Base-by-base conservation (phyloP, 2,113 vertebrate species). In the Mionectes macconnelli region DNA sequence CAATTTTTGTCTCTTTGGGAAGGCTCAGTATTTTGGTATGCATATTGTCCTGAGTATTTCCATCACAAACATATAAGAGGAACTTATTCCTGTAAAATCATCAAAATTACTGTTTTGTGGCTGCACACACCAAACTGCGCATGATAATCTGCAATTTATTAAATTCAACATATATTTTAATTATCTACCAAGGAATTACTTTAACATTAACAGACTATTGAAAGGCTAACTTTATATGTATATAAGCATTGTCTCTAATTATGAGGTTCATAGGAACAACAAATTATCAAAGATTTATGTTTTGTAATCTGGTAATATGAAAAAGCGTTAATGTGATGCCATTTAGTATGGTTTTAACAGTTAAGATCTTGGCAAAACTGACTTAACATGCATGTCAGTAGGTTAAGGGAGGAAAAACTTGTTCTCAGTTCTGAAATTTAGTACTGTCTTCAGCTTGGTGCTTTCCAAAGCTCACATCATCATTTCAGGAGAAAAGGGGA, bases 311-410 rank as follows among this genome's bases (percentile, higher is more conserved):
- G 3, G 8, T 55, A 53, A 44, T 22, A 3, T 53, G 39, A 69
- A 53, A 47, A 70, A 60, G 2, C 3, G 2, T 60, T 84, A 60
- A 55, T 0, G 0, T 73, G 45, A 59, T 80, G 6, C 15, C 37
- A 49, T 53, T 53, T 64, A 70, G 14, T 67, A 63, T 24, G 22
- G 33, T 74, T 87, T 62, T 33, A 69, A 23, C 16, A 42, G 60
- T 60, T 24, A 81, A 40, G 23, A 60, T 69, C 15, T 76, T 69
- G 63, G 4, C 23, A 76, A 80, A 83, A 82, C 4, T 13, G 5
- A 40, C 30, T 42, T 47, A 47, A 30, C 0, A 0, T 37, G 10
- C 1, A 0, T 69, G 31, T 22, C 9, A 42, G 23, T 76, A 19
- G 60, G 74, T 45, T 73, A 44, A 86, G 35, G 40, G 57, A 73